phyloP scores from a whole-genome alignment of 2,113 vertebrate genomes.

The Redunca redunca region DNA sequence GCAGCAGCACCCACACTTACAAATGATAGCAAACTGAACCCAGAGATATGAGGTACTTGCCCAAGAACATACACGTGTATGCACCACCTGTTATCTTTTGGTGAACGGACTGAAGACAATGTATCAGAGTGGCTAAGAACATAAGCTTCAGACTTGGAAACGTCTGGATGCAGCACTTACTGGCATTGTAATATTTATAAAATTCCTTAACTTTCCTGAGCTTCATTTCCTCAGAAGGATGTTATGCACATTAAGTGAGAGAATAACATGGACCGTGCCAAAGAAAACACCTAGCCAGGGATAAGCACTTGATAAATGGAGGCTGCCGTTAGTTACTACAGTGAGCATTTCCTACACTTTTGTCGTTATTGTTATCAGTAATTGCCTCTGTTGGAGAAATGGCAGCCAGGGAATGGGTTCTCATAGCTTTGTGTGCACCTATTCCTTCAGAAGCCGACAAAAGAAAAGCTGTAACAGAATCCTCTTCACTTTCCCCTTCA shows the following conservation, averaged over 20 bases:
- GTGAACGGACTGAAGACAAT: neutral
- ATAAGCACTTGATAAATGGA: neutral
- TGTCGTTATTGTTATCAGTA: neutral
- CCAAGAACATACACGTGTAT: too few species aligned
- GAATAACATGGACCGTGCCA: neutral
- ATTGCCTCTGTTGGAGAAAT: neutral
- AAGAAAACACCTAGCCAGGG: neutral
- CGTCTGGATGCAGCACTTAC: neutral
- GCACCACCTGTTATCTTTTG: neutral
- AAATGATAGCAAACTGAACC: neutral
- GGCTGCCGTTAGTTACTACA: neutral
- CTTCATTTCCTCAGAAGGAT: neutral
- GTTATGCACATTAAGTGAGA: neutral
- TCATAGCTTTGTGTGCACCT: neutral
- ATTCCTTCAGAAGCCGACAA: neutral
- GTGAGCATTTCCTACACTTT: neutral
- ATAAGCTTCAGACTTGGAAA: neutral
- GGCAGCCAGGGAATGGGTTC: too few species aligned
- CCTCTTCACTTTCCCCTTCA: neutral
- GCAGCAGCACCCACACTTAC: neutral
- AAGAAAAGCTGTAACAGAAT: neutral
- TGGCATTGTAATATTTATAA: neutral
- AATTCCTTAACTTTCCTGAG: neutral
- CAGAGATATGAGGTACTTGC: neutral
- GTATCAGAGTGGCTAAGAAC: neutral